Base-by-base conservation (phyloP, 2,113 vertebrate species). In the Pluvianellus socialis region DNA sequence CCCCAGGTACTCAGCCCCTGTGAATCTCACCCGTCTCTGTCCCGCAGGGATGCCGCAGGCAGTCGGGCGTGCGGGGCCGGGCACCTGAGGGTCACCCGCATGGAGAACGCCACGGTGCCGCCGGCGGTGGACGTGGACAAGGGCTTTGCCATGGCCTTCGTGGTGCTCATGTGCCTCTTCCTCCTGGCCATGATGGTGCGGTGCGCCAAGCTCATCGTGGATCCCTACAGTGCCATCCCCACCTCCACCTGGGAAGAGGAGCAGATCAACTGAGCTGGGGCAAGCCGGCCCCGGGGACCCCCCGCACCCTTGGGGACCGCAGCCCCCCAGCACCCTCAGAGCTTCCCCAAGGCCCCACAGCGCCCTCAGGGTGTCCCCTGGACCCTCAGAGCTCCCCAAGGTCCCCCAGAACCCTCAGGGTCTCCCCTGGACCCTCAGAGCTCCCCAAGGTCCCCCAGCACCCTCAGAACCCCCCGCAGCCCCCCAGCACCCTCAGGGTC, bases 221-320 rank as follows among this genome's bases (percentile, higher is more conserved):
- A 99, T 77, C 99, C 99, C 7, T 99, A 99, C 89, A 98, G 98
- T 26, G 98, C 98, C 71, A 98, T 98, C 53, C 98, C 99, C 32
- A 98, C 98, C 68, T 98, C 98, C 90, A 99, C 98, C 35, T 99
- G 99, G 99, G 98, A 99, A 89, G 99, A 99, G 72, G 99, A 99
- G 72, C 89, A 85, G 70, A 79, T 90, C 47, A 81, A 49, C 66
- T 93, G 88, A 94, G 16, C 28, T 10, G 1, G 33, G 33, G 27
- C 5, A 1, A 19, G 24, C 32, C 19, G n/a, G 19, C 12, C 18
- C n/a, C 16, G 3, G 6, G 6, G 2, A 9, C n/a, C 21, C 4
- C 5, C 1, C 1, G 4, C 22, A 9, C 3, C n/a, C 75, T 33
- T 20, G 3, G 27, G 38, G 11, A 44, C 12, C 4, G 4, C 55